phyloP scores from a whole-genome alignment of 2,113 vertebrate genomes.

The Coracopsis vasa region DNA sequence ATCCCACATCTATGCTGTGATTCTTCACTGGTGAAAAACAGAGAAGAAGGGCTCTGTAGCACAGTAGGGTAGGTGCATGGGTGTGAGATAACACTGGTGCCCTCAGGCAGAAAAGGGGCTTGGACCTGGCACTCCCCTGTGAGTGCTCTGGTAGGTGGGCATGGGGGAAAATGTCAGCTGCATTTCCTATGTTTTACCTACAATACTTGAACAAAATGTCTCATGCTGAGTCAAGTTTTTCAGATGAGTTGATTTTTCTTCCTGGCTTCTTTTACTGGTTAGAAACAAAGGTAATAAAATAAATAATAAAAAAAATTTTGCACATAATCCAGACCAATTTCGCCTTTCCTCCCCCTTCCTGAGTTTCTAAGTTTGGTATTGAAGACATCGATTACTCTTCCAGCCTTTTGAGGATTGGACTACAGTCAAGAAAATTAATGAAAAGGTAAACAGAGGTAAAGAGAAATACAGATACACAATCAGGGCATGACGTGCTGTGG shows the following conservation, averaged over 20 bases:
- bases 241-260: not conserved
- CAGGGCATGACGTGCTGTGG: not conserved
- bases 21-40: not conserved
- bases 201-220: not conserved
- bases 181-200: not conserved
- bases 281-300: not conserved
- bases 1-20: not conserved
- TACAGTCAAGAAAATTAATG: not conserved
- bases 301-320: not conserved
- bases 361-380: not conserved
- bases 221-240: not conserved
- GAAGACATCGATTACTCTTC: not conserved
- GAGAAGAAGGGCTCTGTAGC: not conserved
- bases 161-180: not conserved
- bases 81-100: not conserved
- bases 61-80: accelerated
- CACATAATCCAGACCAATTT: not conserved
- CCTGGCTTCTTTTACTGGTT: not conserved
- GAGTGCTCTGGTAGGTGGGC: accelerated
- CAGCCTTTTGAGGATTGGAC: not conserved
- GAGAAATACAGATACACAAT: not conserved
- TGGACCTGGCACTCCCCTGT: not conserved
- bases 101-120: not conserved
- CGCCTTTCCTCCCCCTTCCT: not conserved
- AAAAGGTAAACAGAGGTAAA: constrained; percentile 43